phyloP scores from a whole-genome alignment of 2,797 vertebrate genomes.

The Buphagus erythrorhynchus region DNA sequence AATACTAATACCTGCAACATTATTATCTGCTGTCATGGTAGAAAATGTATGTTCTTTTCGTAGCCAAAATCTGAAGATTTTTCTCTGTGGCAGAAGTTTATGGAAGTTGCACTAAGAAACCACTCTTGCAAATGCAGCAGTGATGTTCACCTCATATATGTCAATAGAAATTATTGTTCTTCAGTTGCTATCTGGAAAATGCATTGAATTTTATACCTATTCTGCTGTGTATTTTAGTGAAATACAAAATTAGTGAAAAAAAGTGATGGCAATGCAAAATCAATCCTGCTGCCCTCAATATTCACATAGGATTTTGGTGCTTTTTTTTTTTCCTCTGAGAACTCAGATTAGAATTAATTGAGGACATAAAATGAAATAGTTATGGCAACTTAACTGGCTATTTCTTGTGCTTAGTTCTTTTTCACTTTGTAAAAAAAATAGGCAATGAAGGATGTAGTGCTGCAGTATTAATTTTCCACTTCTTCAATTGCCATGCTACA shows the following conservation, averaged over 20 bases:
- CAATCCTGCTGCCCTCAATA: not conserved
- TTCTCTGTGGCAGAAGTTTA: not conserved
- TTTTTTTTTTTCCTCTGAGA: not conserved
- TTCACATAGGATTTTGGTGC: not conserved
- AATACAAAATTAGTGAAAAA: not conserved
- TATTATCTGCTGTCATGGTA: not conserved
- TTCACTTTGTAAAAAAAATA: not conserved
- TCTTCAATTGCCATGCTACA: not conserved
- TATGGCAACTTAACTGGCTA: not conserved
- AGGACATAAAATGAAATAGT: not conserved
- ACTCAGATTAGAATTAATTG: not conserved
- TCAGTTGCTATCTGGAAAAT: not conserved
- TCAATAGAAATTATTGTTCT: not conserved
- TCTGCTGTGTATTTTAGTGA: not conserved
- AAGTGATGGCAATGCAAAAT: not conserved
- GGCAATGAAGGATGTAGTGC: not conserved
- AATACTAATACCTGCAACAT: not conserved
- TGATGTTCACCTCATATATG: not conserved
- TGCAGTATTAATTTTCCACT: not conserved
- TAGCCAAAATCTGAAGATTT: not conserved
- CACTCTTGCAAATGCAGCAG: not conserved
- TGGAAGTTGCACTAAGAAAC: not conserved
- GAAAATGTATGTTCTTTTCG: not conserved
- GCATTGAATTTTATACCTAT: not conserved
- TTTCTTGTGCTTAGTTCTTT: not conserved